Conservation (phyloP, 2,113 vertebrate species). For the Rissa tridactyla region DNA sequence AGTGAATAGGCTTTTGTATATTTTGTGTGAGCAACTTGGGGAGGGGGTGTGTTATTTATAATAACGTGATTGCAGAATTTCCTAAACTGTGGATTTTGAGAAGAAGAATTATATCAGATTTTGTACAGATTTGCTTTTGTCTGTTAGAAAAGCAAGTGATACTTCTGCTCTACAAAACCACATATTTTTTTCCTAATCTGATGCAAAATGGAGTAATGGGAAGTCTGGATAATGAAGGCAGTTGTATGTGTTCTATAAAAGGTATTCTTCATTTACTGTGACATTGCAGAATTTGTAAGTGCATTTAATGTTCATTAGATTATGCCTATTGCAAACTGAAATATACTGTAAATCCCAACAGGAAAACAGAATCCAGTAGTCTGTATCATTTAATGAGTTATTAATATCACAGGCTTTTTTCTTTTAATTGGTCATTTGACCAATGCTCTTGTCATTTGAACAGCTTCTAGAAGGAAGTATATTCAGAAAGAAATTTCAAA, state of each 20-base stretch:
- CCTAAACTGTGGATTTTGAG: not conserved
- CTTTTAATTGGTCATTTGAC: not conserved
- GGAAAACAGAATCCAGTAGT: not conserved
- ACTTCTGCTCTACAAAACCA: not conserved
- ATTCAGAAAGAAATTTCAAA: not conserved
- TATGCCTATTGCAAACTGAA: not conserved
- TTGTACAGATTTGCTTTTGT: not conserved
- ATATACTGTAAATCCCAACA: not conserved
- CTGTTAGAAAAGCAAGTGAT: not conserved
- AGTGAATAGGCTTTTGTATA: not conserved
- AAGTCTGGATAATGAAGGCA: not conserved
- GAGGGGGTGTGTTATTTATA: fast-evolving
- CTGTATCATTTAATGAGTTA: not conserved
- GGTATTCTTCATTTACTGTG: not conserved
- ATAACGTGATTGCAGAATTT: not conserved
- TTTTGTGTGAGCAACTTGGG: not conserved
- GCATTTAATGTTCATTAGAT: not conserved
- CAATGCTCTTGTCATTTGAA: not conserved
- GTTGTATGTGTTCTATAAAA: not conserved
- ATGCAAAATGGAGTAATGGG: not conserved
- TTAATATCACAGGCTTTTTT: not conserved
- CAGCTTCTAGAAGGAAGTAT: not conserved
- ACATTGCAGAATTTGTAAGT: not conserved
- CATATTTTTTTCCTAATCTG: not conserved
- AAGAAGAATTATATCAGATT: not conserved